Conservation (phyloP, 2,797 vertebrate genomes). For the Mico argentatus region DNA sequence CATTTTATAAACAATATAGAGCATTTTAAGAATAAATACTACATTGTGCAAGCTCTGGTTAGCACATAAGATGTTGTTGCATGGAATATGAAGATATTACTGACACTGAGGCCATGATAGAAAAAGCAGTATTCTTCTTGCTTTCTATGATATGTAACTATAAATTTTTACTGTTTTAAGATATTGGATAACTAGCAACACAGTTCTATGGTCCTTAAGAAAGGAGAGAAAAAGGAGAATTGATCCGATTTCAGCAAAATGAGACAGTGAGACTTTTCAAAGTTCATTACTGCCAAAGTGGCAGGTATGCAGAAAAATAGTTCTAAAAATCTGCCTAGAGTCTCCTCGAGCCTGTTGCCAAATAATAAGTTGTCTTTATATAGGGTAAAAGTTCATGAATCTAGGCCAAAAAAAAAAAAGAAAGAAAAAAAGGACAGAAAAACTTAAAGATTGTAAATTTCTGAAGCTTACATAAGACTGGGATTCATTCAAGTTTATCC, state of each 20-base stretch:
- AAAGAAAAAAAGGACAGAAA: not conserved
- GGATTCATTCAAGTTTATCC: not conserved
- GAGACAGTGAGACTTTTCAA: not conserved
- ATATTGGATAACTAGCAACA: not conserved
- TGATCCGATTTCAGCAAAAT: not conserved
- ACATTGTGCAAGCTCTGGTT: not conserved
- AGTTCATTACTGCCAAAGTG: not conserved
- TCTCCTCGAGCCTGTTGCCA: not conserved
- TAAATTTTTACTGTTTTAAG: not conserved
- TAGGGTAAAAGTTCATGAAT: not conserved
- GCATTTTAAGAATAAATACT: not conserved
- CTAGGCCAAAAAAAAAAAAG: not conserved
- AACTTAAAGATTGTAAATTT: not conserved
- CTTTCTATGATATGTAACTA: not conserved
- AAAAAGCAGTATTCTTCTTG: not conserved
- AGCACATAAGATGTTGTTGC: not conserved
- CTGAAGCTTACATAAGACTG: not conserved
- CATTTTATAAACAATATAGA: not conserved
- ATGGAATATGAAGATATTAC: not conserved
- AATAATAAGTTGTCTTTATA: not conserved
- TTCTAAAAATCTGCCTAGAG: not conserved
- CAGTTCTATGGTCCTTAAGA: not conserved
- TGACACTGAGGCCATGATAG: not conserved
- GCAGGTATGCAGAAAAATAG: not conserved
- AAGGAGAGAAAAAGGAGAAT: not conserved